A percentile compares a stretch with the other conserved stretches of the same genome.
Conservation (phyloP, 1,140 invertebrate species). For the silkworm (Bombyx mori) region DNA sequence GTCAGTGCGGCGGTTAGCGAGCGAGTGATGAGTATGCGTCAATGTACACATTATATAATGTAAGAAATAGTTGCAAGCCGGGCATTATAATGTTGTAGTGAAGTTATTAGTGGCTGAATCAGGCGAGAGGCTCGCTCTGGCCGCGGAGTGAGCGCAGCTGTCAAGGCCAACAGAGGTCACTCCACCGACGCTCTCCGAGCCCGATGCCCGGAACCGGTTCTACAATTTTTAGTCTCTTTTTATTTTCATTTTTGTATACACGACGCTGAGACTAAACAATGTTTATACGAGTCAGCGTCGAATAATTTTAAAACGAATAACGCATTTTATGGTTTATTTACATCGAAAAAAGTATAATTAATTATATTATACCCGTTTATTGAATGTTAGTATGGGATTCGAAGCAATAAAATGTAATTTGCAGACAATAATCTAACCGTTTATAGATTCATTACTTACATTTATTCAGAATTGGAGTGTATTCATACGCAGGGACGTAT, state of each 20-base stretch:
- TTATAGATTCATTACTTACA: too few relatives aligned
- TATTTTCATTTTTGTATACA: constrained; percentile 71
- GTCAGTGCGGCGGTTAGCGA: constrained; percentile 7
- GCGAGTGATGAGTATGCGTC: constrained; percentile 10
- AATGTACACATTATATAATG: constrained; percentile 25
- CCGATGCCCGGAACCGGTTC: constrained; percentile 64
- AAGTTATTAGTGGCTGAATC: constrained; percentile 66
- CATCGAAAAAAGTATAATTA: too few relatives aligned
- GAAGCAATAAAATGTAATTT: too few relatives aligned
- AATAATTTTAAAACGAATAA: constrained; percentile 21
- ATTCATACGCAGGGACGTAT: too few relatives aligned
- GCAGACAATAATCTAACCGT: too few relatives aligned
- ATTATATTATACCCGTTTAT: too few relatives aligned
- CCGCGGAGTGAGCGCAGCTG: constrained; percentile 56
- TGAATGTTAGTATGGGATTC: too few relatives aligned
- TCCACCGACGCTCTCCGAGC: constrained; percentile 65
- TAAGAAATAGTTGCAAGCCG: constrained; percentile 45
- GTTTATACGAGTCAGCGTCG: constrained; percentile 59
- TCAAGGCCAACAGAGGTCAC: constrained; percentile 69
- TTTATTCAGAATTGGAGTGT: too few relatives aligned
- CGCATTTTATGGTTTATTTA: constrained; percentile 3
- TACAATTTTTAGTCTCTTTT: constrained; percentile 70
- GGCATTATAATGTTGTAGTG: constrained; percentile 60
- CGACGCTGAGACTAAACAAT: constrained; percentile 68
- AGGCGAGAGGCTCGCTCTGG: constrained; percentile 42